A percentile compares a stretch with the other conserved stretches of the same genome.
Evolutionary conservation across 2,113 vertebrate genomes (phyloP).

Genomic region (Tachysurus fulvidraco): DNA sequence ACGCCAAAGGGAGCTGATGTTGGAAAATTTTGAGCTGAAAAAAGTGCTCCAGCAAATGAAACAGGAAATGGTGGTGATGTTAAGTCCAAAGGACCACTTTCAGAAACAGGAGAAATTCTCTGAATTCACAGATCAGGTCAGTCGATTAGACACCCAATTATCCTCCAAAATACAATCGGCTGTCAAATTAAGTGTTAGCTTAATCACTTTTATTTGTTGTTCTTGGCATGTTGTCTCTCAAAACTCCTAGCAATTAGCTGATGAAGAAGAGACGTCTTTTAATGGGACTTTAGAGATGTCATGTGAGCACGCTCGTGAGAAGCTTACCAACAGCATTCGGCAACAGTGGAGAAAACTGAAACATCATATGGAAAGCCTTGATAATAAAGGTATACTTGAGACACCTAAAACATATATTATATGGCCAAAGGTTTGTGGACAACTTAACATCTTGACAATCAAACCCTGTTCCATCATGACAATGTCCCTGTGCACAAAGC

Average conservation of each 20-base stretch:
- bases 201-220: background rate
- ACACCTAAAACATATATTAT: background rate
- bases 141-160: constrained; percentile 35
- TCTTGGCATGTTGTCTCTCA: background rate
- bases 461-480: background rate
- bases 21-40: constrained; percentile 92
- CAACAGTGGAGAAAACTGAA: constrained; percentile 94
- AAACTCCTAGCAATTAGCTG: constrained; percentile 68
- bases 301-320: constrained; percentile 87
- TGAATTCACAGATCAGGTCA: constrained; percentile 73
- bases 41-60: constrained; percentile 97
- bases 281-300: constrained; percentile 84
- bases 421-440: background rate
- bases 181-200: background rate
- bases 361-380: constrained; percentile 88
- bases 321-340: constrained; percentile 93
- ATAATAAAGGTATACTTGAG: constrained; percentile 84
- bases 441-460: no score
- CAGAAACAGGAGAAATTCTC: constrained; percentile 75
- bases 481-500: background rate
- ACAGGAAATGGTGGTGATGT: constrained; percentile 89
- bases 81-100: constrained; percentile 79
- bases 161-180: no score
- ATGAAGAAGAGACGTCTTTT: constrained; percentile 88
- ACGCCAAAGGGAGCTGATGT: constrained; percentile 84